Conservation (phyloP, 1,140 invertebrate genomes). For the Pachyrhynchus sulphureomaculatus region DNA sequence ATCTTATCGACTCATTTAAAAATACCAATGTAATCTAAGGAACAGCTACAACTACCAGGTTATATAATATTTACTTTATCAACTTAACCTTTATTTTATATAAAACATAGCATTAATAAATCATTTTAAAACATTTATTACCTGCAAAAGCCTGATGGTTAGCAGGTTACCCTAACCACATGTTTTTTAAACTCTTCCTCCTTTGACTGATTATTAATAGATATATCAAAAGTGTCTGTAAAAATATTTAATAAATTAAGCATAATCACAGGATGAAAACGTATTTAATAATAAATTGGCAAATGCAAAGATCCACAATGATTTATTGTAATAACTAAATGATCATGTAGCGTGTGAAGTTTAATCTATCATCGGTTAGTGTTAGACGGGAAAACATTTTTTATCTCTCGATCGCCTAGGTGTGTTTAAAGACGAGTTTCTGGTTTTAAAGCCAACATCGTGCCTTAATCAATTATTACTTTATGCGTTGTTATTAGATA, state of each 20-base stretch:
- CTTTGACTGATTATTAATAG: conserved; percentile 3
- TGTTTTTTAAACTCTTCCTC: too few relatives aligned
- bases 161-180: too few relatives aligned
- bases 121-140: too few relatives aligned
- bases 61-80: too few relatives aligned
- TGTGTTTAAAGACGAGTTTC: conserved; percentile 9
- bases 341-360: conserved; percentile 18
- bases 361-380: conserved; percentile 7
- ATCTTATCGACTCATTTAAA: too few relatives aligned
- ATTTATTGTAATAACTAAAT: conserved; percentile 20
- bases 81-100: too few relatives aligned
- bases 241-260: conserved; percentile 20
- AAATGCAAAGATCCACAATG: conserved; percentile 7
- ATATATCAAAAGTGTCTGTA: neutral
- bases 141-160: too few relatives aligned
- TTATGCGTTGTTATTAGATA: too few relatives aligned
- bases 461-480: conserved; percentile 16
- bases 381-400: conserved; percentile 12
- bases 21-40: too few relatives aligned
- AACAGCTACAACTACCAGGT: too few relatives aligned
- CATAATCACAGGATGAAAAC: conserved; percentile 22
- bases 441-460: neutral
- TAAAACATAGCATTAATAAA: too few relatives aligned
- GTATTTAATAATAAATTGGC: conserved; percentile 7
- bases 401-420: conserved; percentile 1